A percentile compares a stretch with the other conserved stretches of the same genome.
Evolutionary conservation across 2,888 invertebrate species (phyloP).

Genomic region (Bellardia pandia): DNA sequence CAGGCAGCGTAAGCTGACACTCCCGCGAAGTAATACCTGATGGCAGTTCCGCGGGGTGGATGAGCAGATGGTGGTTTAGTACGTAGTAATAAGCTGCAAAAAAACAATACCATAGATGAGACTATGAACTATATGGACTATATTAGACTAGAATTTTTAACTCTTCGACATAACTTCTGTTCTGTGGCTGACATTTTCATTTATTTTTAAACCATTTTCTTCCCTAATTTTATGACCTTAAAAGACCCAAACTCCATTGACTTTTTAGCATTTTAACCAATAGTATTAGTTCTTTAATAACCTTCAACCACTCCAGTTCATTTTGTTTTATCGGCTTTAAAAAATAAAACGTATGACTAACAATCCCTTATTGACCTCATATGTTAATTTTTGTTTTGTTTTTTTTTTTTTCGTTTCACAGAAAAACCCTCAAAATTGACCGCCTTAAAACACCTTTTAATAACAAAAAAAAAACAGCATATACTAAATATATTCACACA

Average conservation of each 20-base stretch:
- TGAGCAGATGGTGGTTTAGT: no score
- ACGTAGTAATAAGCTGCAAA: no score
- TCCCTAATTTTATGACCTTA: no score
- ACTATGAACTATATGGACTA: no score
- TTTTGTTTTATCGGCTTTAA: not conserved
- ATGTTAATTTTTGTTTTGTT: constrained; percentile 62
- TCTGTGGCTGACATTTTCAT: no score
- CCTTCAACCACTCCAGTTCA: constrained; percentile 36
- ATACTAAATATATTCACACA: constrained; percentile 14
- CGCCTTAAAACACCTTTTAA: constrained; percentile 58
- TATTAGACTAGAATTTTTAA: no score
- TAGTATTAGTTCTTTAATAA: constrained; percentile 33
- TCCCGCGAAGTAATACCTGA: no score
- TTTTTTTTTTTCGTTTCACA: not conserved
- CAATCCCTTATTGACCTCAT: constrained; percentile 71
- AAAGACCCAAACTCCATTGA: constrained; percentile 22
- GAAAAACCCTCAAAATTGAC: constrained; percentile 34
- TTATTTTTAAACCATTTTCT: no score
- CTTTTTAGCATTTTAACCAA: constrained; percentile 47
- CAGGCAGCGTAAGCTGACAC: no score
- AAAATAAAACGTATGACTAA: constrained; percentile 48
- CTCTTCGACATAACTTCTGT: no score
- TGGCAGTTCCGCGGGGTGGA: no score
- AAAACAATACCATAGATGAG: no score
- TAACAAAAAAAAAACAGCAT: constrained; percentile 39